Base-by-base conservation (phyloP, 2,888 invertebrate genomes). In the Leucophenga montana region DNA sequence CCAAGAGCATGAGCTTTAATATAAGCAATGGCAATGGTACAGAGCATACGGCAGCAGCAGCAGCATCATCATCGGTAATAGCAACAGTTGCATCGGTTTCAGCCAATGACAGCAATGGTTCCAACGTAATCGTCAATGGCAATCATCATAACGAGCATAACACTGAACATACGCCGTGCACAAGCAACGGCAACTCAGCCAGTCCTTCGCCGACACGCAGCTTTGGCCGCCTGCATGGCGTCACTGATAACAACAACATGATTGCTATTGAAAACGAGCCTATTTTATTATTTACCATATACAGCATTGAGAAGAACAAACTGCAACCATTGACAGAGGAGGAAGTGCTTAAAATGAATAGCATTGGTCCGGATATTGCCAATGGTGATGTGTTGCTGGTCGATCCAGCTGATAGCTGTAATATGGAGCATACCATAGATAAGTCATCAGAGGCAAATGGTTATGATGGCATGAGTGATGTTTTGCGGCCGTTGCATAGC, bases 261-360 rank as follows among this genome's bases (percentile, higher is more conserved):
- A 61, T 59, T 2, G 53, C 70, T 0, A 9, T 44, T 0, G 87
- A 80, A 48, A 83, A 85, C 22, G 90, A 90, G 71, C 89, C 90
- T 3, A 93, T 95, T n/a, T 88, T 95, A 22, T 92, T 95, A 53
- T 92, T 95, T 79, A 92, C 93, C 20, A 90, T 95, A 67, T 91
- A 90, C 16, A 89, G 90, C 89, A 20, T 89, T 90, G 91, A 90
- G 48, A 93, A 93, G 61, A 92, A 92, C 76, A 92, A 92, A 75
- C 90, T 94, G 16, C 94, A 93, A 31, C 90, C 93, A 77, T 85
- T 93, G 11, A 91, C 92, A 5, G 94, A 94, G 86, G 91, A 92
- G 71, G 93, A 93, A 87, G 92, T 93, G 65, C 71, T 88, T 3
- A 89, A 89, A 76, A 88, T 89, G 88, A 89, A 88, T 78, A 86